Conservation (phyloP, 1,140 invertebrate species). For the Colletes gigas region DNA sequence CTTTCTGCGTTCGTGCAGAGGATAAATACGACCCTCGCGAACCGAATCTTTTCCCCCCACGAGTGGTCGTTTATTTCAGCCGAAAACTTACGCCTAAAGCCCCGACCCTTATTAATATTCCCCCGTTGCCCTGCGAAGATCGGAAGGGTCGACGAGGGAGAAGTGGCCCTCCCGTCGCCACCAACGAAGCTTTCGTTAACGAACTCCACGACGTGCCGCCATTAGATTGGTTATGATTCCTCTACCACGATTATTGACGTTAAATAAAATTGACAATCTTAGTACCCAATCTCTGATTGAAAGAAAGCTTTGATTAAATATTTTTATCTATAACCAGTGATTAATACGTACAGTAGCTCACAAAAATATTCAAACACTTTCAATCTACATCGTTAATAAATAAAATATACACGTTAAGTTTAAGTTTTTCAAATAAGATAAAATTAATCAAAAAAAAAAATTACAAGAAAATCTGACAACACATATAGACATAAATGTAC, state of each 20-base stretch:
- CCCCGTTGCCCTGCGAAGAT: constrained; percentile 29
- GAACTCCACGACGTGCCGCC: not conserved
- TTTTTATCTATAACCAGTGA: not conserved
- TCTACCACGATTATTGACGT: not conserved
- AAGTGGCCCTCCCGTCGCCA: constrained; percentile 22
- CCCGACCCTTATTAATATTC: constrained; percentile 61
- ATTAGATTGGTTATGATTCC: constrained; percentile 6
- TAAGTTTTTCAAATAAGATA: too few relatives aligned
- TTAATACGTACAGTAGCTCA: too few relatives aligned
- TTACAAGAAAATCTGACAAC: too few relatives aligned
- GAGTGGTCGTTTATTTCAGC: constrained; percentile 50
- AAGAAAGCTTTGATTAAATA: not conserved
- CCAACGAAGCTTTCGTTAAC: constrained; percentile 27
- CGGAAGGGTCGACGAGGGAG: constrained; percentile 13
- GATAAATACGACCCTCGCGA: not conserved
- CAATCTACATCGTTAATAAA: too few relatives aligned
- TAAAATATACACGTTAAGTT: too few relatives aligned
- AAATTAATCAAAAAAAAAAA: too few relatives aligned
- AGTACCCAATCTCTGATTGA: not conserved
- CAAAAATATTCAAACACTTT: too few relatives aligned
- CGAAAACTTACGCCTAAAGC: constrained; percentile 15
- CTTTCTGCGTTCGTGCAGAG: not conserved
- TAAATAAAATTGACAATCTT: not conserved
- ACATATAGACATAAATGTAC: too few relatives aligned
- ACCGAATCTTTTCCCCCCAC: not conserved